Base-by-base conservation (phyloP, 2,888 invertebrate genomes). In the Lasioglossum villosulum region DNA sequence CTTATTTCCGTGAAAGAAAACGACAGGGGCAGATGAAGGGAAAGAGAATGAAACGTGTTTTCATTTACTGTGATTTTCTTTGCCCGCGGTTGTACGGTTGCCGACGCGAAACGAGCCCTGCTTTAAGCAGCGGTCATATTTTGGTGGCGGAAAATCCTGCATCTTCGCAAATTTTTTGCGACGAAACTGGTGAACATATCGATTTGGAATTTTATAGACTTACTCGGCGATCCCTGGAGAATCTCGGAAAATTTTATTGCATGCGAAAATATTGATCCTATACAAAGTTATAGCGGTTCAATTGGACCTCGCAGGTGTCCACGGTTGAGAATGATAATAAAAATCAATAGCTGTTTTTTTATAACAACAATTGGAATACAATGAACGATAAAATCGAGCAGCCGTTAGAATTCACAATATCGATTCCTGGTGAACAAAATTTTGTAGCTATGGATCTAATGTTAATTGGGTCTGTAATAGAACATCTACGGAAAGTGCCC, bases 21-120 rank as follows among this genome's bases (percentile, higher is more conserved):
- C 1, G 34, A 10, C 8, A 19, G 3, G 19, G 2, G 34, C 3
- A 0, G 16, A 16, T 3, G 3, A 23, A 19, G 66, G 37, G 37
- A 37, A 37, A 23, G 34, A 45, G 68, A 76, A 74, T 79, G 68
- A 84, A 86, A 86, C 42, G 74, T 59, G 59, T 79, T 82, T 82
- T 79, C 84, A 66, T 80, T 82, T 75, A 75, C 34, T n/a, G 56
- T 52, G 78, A 79, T 82, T 79, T 63, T 42, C 56, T 80, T 59
- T 19, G 30, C 23, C 56, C 45, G 16, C 27, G 45, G 52, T 34
- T 30, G 23, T 82, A 48, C 27, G 78, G 27, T 66, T 66, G 30
- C 34, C 66, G 37, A 19, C 30, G n/a, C 27, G 42, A n/a, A 59
- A 59, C 59, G 27, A 27, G 27, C 14, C 10, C 8, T n/a, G 52